phyloP scores from a whole-genome alignment of 2,888 invertebrate genomes.

The Macrostomum cliftonense region DNA sequence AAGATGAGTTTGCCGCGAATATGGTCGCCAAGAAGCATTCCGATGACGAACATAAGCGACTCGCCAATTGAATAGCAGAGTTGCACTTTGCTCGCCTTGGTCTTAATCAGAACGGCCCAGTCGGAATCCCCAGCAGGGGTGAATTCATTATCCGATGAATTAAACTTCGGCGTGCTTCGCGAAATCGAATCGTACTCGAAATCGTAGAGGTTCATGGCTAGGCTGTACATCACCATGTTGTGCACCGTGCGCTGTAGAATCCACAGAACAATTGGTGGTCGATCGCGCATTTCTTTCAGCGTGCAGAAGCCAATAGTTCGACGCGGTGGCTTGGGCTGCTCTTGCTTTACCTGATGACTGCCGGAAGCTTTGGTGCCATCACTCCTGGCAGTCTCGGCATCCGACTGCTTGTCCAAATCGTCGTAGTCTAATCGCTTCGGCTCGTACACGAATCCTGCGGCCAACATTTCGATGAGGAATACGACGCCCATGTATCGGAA shows the following conservation, averaged over 20 bases:
- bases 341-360: too few relatives aligned
- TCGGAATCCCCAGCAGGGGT: background rate
- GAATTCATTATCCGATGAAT: background rate
- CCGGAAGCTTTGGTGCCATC: too few relatives aligned
- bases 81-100: background rate
- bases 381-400: too few relatives aligned
- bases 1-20: slow-evolving; percentile 8
- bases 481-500: slow-evolving; percentile 8
- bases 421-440: slow-evolving; percentile 3
- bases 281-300: slow-evolving; percentile 5
- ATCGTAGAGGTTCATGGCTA: slow-evolving; percentile 10
- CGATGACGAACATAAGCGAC: slow-evolving; percentile 10
- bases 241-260: slow-evolving; percentile 5
- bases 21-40: slow-evolving; percentile 7
- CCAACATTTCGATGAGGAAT: slow-evolving; percentile 4
- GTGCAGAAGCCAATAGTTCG: slow-evolving; percentile 3
- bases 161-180: background rate
- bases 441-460: slow-evolving; percentile 3
- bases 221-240: slow-evolving; percentile 12
- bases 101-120: too few relatives aligned
- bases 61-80: slow-evolving; percentile 8
- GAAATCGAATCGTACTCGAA: slow-evolving; percentile 1
- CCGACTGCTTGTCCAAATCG: background rate
- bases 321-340: too few relatives aligned
- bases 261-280: slow-evolving; percentile 9